These are phyloP conservation scores for Pseudomyrmex concolor DNA, from an alignment of 1,140 invertebrate genomes.

Conservation along the genomic window DNA sequence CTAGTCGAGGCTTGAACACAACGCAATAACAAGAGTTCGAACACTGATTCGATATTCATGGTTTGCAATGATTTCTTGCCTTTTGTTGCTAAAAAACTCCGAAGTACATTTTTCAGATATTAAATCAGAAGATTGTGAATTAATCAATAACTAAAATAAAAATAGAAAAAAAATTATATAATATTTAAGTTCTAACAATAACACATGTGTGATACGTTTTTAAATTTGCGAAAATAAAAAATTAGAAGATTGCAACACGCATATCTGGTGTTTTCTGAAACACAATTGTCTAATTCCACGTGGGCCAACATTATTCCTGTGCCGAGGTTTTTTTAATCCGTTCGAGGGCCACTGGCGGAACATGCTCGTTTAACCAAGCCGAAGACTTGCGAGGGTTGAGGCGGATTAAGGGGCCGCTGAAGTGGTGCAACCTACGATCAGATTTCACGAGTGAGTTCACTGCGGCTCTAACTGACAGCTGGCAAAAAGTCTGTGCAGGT, in stretches of 20 bases:
- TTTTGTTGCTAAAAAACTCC: not conserved
- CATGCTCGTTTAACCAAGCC: slow-evolving; percentile 71
- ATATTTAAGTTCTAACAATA: not conserved
- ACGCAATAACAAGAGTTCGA: slow-evolving; percentile 1
- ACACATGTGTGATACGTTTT: not conserved
- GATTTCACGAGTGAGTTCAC: slow-evolving; percentile 77
- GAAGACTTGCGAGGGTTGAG: slow-evolving; percentile 62
- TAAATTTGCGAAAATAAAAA: not conserved
- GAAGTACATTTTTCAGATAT: not conserved
- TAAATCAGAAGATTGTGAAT: not conserved
- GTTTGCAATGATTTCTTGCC: not conserved
- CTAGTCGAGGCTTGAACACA: slow-evolving; percentile 4
- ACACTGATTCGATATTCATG: not conserved
- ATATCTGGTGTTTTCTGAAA: slow-evolving; percentile 13
- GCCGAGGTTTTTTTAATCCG: slow-evolving; percentile 59
- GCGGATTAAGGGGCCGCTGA: slow-evolving; percentile 72
- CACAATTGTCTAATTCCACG: not conserved
- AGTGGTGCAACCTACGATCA: slow-evolving; percentile 75
- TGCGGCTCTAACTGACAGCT: slow-evolving; percentile 69
- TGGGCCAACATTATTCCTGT: slow-evolving; percentile 6
- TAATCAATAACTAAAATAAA: too few species aligned
- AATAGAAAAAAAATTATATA: too few species aligned
- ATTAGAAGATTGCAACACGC: not conserved
- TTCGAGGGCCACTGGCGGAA: slow-evolving; percentile 31
- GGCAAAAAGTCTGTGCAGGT: slow-evolving; percentile 73